Percentiles rank a stretch among this genome's conserved stretches.
Evolutionary conservation across 1,140 invertebrate species (phyloP).

Genomic region (Diachasmimorpha longicaudata): DNA sequence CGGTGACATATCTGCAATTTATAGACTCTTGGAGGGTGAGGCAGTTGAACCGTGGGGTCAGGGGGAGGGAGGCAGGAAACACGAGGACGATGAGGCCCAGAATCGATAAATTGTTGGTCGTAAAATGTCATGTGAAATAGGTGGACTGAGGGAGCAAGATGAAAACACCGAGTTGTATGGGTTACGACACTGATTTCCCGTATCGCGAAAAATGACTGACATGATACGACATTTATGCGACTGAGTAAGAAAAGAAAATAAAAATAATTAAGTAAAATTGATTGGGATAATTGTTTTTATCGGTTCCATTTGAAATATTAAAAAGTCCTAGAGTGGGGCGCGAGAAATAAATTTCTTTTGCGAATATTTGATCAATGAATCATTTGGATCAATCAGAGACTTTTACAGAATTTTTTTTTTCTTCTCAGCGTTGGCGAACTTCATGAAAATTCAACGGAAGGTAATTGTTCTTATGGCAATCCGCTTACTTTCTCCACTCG

Average conservation of each 20-base stretch:
- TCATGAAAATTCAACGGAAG: too few relatives aligned
- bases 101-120: slow-evolving; percentile 47
- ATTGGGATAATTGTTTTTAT: neutral
- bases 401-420: too few relatives aligned
- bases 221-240: neutral
- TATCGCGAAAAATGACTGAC: slow-evolving; percentile 13
- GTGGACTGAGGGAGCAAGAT: neutral
- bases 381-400: too few relatives aligned
- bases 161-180: slow-evolving; percentile 21
- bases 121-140: slow-evolving; percentile 36
- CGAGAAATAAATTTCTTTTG: too few relatives aligned
- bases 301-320: too few relatives aligned
- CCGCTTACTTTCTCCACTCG: too few relatives aligned
- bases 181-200: slow-evolving; percentile 35
- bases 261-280: neutral
- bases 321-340: too few relatives aligned
- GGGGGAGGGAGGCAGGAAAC: slow-evolving; percentile 29
- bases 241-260: neutral
- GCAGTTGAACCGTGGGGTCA: slow-evolving; percentile 21
- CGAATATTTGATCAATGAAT: too few relatives aligned
- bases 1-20: slow-evolving; percentile 44
- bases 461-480: too few relatives aligned
- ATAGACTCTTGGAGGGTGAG: slow-evolving; percentile 37
- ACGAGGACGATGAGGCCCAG: slow-evolving; percentile 25
- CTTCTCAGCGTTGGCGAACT: too few relatives aligned